Conservation (phyloP, 1,140 invertebrate genomes). For the Druon quercuslanigerum region DNA sequence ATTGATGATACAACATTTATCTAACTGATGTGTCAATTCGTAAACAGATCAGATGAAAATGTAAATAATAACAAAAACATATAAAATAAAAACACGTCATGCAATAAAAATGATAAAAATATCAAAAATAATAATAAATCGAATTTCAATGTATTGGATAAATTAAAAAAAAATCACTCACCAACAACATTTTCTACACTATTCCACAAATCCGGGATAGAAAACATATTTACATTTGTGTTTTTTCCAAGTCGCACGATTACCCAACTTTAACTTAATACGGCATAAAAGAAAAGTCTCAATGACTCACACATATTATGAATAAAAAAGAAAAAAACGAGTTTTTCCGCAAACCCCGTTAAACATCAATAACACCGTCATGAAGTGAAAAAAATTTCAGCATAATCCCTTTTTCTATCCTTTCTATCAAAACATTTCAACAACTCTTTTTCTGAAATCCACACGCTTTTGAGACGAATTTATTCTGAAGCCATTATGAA, state of each 20-base stretch:
- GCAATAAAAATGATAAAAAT: no score
- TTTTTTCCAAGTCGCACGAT: not conserved
- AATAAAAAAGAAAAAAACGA: slow-evolving; percentile 1
- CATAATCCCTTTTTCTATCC: not conserved
- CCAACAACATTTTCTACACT: slow-evolving; percentile 8
- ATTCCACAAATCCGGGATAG: not conserved
- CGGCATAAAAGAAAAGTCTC: not conserved
- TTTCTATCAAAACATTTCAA: not conserved
- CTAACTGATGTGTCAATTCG: no score
- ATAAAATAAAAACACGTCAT: no score
- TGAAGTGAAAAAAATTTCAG: not conserved
- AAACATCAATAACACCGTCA: slow-evolving; percentile 11
- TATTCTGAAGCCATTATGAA: not conserved
- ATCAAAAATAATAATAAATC: not conserved
- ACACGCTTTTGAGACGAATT: not conserved
- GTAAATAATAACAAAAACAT: no score
- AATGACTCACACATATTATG: not conserved
- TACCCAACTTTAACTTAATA: not conserved
- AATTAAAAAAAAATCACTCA: slow-evolving; percentile 15
- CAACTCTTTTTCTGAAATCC: not conserved
- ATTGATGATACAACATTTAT: no score
- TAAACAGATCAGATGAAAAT: no score
- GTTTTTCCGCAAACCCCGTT: slow-evolving; percentile 8
- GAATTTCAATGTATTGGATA: not conserved
- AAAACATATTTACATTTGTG: not conserved